Evolutionary conservation across 2,888 invertebrate species (phyloP), one percentile per base, ranked within the genome.

Genomic region (Brachylomia viminalis): DNA sequence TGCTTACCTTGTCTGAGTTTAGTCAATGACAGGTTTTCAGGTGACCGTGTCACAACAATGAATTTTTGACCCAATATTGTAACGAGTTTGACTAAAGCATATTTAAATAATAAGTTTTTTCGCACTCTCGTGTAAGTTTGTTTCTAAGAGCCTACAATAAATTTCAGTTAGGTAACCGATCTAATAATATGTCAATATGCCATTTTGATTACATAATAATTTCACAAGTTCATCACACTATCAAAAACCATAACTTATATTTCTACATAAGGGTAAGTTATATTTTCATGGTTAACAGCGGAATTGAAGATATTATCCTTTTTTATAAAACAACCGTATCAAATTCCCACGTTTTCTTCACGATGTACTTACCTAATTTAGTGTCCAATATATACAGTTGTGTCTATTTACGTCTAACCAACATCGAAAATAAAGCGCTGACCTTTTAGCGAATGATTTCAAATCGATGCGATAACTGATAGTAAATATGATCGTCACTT

Each of bases 1-100:
- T 86, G 91, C 86, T 92, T 89, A 86, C 92, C 92, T 92, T 92
- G 92, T 88, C 86, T 89, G 90, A 88, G 86, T 89, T 91, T 89
- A 89, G 85, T 89, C 92, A 89, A 91, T 90, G 90, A 90, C 92
- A 88, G 87, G 88, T 90, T 90, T 89, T 87, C 89, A 88, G 87
- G 85, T 88, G 85, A 87, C 86, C 87, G 85, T 88, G 84, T 85
- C 86, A 87, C 82, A 82, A 86, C 83, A 87, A 89, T 87, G 81
- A 87, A 84, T 87, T 89, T 90, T 89, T 84, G 84, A 86, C 84
- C 87, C 82, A 86, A 90, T 84, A 87, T 74, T 73, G 71, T 74
- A 52, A 71, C 56, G 70, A 61, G 70, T 85, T 79, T 85, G 84
- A 80, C 67, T 71, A 56, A 75, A 74, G 62, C 20, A 67, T 68